Percentiles rank a stretch among this genome's conserved stretches.
phyloP scores from a whole-genome alignment of 1,140 invertebrate species.

The Procambarus clarkii region DNA sequence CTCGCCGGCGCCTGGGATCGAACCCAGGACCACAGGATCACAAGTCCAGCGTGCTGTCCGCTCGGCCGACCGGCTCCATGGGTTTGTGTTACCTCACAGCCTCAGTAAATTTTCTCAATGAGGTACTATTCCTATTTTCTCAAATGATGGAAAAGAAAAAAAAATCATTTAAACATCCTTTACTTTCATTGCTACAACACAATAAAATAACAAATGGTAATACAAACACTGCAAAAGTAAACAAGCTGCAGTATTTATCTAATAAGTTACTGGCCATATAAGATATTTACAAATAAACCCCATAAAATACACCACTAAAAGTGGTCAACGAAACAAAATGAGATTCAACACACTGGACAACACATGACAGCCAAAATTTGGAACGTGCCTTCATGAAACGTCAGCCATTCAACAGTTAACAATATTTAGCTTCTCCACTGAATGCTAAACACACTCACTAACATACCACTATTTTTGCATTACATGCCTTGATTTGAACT shows the following conservation, averaged over 20 bases:
- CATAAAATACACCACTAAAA: background rate
- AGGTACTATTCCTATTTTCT: too few relatives aligned
- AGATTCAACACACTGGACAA: background rate
- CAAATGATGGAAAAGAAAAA: background rate
- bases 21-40: too few relatives aligned
- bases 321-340: background rate
- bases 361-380: background rate
- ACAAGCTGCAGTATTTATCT: conserved; percentile 10
- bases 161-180: conserved; percentile 7
- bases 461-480: background rate
- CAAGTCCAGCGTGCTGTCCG: too few relatives aligned
- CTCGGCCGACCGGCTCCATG: too few relatives aligned
- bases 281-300: background rate
- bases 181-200: conserved; percentile 39
- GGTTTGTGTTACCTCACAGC: too few relatives aligned
- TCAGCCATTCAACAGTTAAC: background rate
- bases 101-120: too few relatives aligned
- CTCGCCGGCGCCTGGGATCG: too few relatives aligned
- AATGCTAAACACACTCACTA: background rate
- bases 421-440: background rate
- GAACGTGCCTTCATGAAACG: background rate
- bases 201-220: conserved; percentile 40
- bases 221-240: conserved; percentile 10
- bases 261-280: conserved; percentile 39
- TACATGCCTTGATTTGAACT: background rate